Evolutionary conservation across 2,797 vertebrate genomes (phyloP), one percentile per base, ranked within the genome.

Genomic region (Crax fasciolata): DNA sequence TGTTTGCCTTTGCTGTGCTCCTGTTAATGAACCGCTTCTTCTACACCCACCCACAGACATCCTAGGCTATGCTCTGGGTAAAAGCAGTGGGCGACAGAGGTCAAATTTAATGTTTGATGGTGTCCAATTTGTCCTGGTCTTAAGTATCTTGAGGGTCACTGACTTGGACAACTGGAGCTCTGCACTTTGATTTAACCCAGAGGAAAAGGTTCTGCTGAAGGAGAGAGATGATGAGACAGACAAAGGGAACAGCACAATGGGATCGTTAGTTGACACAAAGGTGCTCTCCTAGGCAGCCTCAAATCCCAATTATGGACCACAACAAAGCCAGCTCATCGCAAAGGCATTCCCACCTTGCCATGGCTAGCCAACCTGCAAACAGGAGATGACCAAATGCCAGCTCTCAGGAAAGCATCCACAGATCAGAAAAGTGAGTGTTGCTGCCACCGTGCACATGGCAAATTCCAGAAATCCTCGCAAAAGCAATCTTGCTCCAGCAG

Each of bases 191-290:
- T 88, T 87, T 75, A 75, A 70, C 39, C 59, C 51, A 4, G 17
- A 9, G 57, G 32, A 43, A 87, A 74, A 93, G 63, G 51, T 13
- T 11, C 0, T 44, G 73, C 66, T 74, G 70, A 51, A 83, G 49
- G 68, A 72, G 32, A 67, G 55, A 89, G 71, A 68, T 57, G 25
- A 61, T 0, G 54, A 66, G 76, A 48, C 1, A 39, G 77, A 91
- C 14, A 38, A 78, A 84, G 25, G 73, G 44, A 74, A 49, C 3
- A 57, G 46, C 68, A 77, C 68, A 80, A 9, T 12, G 28, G 76
- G 48, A 89, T 94, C 85, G 20, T 90, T 88, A 86, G 10, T 71
- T 92, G 52, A 90, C 48, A 93, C 88, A 79, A 58, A 66, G 66
- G 28, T 0, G 28, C 7, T 84, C 76, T 52, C 62, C 66, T 23